phyloP scores from a whole-genome alignment of 2,888 invertebrate species.

The Troilus luridus region DNA sequence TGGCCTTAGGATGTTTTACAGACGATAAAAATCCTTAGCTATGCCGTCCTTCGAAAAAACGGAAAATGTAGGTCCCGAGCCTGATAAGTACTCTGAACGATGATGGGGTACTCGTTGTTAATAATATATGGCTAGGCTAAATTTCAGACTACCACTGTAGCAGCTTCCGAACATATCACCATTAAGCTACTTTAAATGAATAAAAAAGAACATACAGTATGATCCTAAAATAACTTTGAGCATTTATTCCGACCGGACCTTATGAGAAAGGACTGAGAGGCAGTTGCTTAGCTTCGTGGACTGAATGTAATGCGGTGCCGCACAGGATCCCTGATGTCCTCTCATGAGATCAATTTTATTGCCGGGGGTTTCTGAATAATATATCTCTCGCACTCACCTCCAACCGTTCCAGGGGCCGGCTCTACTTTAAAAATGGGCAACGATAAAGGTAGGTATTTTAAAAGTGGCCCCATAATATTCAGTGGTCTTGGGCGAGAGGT shows the following conservation, averaged over 20 bases:
- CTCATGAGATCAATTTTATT: slow-evolving; percentile 54
- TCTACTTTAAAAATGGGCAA: not conserved
- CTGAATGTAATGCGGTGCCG: slow-evolving; percentile 5
- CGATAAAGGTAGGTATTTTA: not conserved
- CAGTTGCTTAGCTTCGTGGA: not conserved
- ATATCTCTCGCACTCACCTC: not conserved
- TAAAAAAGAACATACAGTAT: not conserved
- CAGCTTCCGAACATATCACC: no score
- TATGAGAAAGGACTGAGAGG: not conserved
- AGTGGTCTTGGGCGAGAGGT: no score
- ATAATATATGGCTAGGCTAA: no score
- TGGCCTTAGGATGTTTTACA: no score
- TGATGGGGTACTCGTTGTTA: no score
- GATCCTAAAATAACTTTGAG: not conserved
- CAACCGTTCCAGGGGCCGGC: not conserved
- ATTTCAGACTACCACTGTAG: no score
- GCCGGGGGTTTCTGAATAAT: not conserved
- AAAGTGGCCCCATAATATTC: not conserved
- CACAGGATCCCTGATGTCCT: not conserved
- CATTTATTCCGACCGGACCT: not conserved
- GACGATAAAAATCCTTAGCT: no score
- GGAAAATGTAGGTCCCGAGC: no score
- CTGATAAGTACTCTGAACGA: no score
- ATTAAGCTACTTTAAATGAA: no score
- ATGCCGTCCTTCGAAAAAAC: no score